Conservation (phyloP, 2,797 vertebrate genomes). For the Takifugu rubripes region DNA sequence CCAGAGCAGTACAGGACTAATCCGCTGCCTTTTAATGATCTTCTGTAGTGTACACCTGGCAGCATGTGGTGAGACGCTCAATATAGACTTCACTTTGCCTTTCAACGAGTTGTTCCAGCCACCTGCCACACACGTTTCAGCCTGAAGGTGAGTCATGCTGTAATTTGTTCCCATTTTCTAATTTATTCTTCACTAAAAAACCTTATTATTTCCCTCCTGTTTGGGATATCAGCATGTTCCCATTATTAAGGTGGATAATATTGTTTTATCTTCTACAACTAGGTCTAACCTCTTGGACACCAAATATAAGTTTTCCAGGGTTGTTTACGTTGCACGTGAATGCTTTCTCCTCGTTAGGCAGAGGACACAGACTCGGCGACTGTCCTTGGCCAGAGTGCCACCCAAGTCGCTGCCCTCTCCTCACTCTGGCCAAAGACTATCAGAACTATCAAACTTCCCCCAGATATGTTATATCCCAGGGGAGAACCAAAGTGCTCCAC, state of each 20-base stretch:
- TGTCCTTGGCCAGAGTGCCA: slow-evolving; percentile 97
- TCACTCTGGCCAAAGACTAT: slow-evolving; percentile 92
- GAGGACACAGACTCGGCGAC: slow-evolving; percentile 94
- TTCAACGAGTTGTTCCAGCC: slow-evolving; percentile 93
- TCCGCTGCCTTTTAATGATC: slow-evolving; percentile 44
- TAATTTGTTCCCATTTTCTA: too few species aligned
- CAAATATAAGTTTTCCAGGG: slow-evolving; percentile 4
- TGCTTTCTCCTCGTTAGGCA: slow-evolving; percentile 58
- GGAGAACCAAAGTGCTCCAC: slow-evolving; percentile 78
- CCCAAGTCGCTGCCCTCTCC: slow-evolving; percentile 92
- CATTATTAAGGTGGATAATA: not conserved
- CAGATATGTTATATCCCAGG: slow-evolving; percentile 83
- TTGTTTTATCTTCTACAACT: too few species aligned
- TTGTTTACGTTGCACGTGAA: not conserved
- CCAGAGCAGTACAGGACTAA: slow-evolving; percentile 26
- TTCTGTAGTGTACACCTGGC: slow-evolving; percentile 91
- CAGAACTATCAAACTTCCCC: slow-evolving; percentile 82
- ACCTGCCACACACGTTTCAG: slow-evolving; percentile 91
- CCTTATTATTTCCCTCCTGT: too few species aligned
- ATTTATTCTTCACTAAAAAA: not conserved
- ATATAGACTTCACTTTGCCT: slow-evolving; percentile 93
- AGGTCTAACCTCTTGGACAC: not conserved
- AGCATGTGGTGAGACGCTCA: slow-evolving; percentile 96
- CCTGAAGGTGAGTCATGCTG: slow-evolving; percentile 81
- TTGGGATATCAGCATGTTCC: not conserved